Conservation (phyloP, 2,113 vertebrate genomes). For the Corythaixoides concolor region DNA sequence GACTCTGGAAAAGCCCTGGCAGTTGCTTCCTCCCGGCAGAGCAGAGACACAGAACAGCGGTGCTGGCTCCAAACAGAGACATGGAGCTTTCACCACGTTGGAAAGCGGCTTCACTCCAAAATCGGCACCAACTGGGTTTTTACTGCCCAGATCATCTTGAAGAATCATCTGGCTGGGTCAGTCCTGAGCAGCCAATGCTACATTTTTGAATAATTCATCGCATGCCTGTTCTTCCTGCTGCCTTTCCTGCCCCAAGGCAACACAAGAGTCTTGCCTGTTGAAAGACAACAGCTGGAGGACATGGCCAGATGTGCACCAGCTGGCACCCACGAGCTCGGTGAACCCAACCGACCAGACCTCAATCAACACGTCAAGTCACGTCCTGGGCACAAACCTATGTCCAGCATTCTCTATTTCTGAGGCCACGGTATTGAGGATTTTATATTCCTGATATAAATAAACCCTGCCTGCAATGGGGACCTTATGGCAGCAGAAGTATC, state of each 20-base stretch:
- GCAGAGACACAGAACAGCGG: fast-evolving
- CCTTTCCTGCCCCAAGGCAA: not conserved
- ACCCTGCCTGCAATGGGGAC: not conserved
- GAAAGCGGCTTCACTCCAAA: not conserved
- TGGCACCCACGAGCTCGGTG: not conserved
- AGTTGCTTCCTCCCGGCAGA: not conserved
- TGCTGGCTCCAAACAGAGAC: no score
- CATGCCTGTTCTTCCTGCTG: not conserved
- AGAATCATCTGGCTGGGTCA: not conserved
- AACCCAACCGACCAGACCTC: not conserved
- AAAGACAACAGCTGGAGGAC: not conserved
- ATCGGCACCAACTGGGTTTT: not conserved
- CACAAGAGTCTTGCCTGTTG: not conserved
- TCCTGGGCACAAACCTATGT: not conserved
- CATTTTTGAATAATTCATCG: not conserved
- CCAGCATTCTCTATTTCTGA: not conserved
- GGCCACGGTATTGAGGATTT: not conserved
- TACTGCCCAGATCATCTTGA: not conserved
- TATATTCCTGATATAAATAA: not conserved
- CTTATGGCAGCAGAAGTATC: not conserved
- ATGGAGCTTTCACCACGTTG: not conserved
- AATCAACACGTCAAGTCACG: not conserved
- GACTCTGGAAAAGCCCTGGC: not conserved
- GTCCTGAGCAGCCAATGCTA: not conserved
- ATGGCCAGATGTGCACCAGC: not conserved